Evolutionary conservation across 2,797 vertebrate species (phyloP).

Genomic region (Gouania willdenowi): DNA sequence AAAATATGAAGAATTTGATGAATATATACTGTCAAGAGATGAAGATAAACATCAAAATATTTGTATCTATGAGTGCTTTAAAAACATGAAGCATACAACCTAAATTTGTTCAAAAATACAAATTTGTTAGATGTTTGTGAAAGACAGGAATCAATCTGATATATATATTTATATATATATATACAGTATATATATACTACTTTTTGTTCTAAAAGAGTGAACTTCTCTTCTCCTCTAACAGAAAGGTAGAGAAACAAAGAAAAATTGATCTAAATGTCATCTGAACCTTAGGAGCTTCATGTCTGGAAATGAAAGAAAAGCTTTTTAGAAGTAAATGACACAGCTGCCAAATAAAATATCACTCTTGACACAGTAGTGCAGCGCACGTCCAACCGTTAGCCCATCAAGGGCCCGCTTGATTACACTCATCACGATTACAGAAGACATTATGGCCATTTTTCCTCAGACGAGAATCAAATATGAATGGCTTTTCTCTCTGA

Average conservation of each 20-base stretch:
- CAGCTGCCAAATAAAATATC: constrained; percentile 63
- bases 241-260: constrained; percentile 32
- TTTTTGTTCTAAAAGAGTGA: neutral
- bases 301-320: constrained; percentile 59
- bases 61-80: too few relatives aligned
- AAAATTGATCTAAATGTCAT: constrained; percentile 34
- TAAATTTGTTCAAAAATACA: too few relatives aligned
- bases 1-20: too few relatives aligned
- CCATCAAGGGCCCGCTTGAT: constrained; percentile 68
- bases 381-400: constrained; percentile 43
- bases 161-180: too few relatives aligned
- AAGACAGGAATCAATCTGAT: too few relatives aligned
- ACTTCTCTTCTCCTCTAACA: neutral
- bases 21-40: too few relatives aligned
- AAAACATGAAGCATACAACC: too few relatives aligned
- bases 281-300: constrained; percentile 34
- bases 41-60: too few relatives aligned
- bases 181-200: too few relatives aligned
- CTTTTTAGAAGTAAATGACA: constrained; percentile 57
- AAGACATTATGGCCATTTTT: constrained; percentile 71
- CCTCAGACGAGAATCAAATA: constrained; percentile 66
- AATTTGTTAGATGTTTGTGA: too few relatives aligned
- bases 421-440: constrained; percentile 62
- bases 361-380: constrained; percentile 45
- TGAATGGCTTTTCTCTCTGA: constrained; percentile 54